These are phyloP conservation scores for Lontra canadensis DNA, from an alignment of 2,113 vertebrate genomes.

Conservation along the genomic window DNA sequence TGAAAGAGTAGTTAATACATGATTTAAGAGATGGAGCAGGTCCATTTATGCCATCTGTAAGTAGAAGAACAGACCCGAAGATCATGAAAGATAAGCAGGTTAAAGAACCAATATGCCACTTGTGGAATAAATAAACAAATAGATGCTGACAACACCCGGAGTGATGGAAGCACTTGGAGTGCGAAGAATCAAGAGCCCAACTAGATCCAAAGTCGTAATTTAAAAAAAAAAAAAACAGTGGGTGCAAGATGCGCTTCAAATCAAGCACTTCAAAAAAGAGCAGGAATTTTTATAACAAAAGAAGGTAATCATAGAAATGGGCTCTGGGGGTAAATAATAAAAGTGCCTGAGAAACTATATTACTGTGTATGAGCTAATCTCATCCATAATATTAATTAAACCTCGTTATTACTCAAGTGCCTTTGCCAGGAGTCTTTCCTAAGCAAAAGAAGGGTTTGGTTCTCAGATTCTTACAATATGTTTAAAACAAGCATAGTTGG, in stretches of 20 bases:
- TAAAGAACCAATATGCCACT: background rate
- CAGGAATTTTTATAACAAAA: background rate
- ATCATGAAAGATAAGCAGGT: background rate
- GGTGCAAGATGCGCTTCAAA: background rate
- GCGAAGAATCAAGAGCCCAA: background rate
- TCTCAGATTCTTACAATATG: background rate
- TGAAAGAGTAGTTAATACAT: background rate
- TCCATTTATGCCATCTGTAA: background rate
- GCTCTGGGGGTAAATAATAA: background rate
- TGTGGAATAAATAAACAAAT: background rate
- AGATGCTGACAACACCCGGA: background rate
- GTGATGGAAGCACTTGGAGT: background rate
- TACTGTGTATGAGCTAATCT: background rate
- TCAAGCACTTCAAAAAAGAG: background rate
- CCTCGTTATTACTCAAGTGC: background rate
- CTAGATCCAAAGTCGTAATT: background rate
- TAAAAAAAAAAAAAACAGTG: background rate
- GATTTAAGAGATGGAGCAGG: background rate
- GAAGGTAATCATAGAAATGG: background rate
- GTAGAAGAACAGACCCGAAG: background rate
- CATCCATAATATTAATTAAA: background rate
- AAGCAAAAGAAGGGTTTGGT: background rate
- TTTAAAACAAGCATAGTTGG: background rate
- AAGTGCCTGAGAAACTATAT: background rate
- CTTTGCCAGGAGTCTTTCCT: background rate